Evolutionary conservation across 2,888 invertebrate species (phyloP).

Genomic region (Lissonota sp.): DNA sequence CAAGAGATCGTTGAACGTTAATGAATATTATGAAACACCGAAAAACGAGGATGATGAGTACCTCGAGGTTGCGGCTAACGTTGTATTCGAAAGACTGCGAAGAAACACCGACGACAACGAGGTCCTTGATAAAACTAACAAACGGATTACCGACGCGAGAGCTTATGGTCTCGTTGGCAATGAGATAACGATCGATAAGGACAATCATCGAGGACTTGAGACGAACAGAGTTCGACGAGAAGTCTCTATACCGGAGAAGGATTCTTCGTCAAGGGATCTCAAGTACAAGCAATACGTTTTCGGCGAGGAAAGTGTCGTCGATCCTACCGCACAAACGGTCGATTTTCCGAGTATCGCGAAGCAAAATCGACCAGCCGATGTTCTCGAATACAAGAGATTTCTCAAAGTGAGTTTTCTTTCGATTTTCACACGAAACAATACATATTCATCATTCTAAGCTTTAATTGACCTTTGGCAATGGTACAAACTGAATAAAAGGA

Average conservation of each 20-base stretch:
- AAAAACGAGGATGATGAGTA: conserved; percentile 72
- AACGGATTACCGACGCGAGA: conserved; percentile 12
- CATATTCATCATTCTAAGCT: neutral
- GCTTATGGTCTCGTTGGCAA: conserved; percentile 57
- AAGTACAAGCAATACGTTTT: conserved; percentile 68
- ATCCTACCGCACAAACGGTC: conserved; percentile 71
- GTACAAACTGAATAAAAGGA: too few species aligned
- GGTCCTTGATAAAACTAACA: conserved; percentile 10
- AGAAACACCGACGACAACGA: conserved; percentile 72
- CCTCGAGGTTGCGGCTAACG: conserved; percentile 78
- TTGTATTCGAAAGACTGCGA: conserved; percentile 79
- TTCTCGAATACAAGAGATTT: conserved; percentile 77
- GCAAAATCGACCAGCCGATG: conserved; percentile 78
- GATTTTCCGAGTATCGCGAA: conserved; percentile 75
- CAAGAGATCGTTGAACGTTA: conserved; percentile 84
- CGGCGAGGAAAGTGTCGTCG: conserved; percentile 50
- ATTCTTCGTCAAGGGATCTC: conserved; percentile 51
- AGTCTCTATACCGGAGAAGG: conserved; percentile 36
- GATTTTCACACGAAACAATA: neutral
- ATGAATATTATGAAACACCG: conserved; percentile 68
- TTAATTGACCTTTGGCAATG: neutral
- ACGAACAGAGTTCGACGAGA: conserved; percentile 66
- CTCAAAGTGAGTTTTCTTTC: conserved; percentile 73
- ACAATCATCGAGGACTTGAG: conserved; percentile 50
- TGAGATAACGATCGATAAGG: conserved; percentile 39